Evolutionary conservation across 2,888 invertebrate genomes (phyloP).

Genomic region (Linnaemya vulpina): DNA sequence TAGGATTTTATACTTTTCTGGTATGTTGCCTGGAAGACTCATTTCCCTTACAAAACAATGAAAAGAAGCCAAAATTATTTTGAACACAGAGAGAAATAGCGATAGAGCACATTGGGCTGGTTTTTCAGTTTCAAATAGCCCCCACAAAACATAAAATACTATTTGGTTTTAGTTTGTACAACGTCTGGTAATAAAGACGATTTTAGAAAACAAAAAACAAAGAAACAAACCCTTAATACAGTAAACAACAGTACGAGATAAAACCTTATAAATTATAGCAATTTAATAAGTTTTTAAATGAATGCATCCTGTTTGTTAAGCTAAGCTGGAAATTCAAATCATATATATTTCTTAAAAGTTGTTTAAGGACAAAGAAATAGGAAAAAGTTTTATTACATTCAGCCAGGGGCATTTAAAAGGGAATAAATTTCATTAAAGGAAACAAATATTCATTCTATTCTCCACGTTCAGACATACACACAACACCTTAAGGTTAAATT

Average conservation of each 20-base stretch:
- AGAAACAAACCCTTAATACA: background rate
- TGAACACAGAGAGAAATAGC: background rate
- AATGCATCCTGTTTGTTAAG: constrained; percentile 76
- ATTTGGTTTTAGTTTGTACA: constrained; percentile 1
- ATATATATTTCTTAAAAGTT: constrained; percentile 51
- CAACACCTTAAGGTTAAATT: constrained; percentile 9
- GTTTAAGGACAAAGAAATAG: constrained; percentile 6
- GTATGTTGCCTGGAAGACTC: constrained; percentile 49
- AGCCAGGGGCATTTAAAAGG: constrained; percentile 27
- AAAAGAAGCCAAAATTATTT: background rate
- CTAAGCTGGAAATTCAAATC: constrained; percentile 62
- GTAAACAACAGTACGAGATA: constrained; percentile 74
- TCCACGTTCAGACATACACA: background rate
- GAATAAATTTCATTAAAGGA: constrained; percentile 22
- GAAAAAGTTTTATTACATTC: constrained; percentile 43
- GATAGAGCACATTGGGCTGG: background rate
- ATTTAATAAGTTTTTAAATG: constrained; percentile 81
- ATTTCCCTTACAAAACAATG: constrained; percentile 36
- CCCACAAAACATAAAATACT: constrained; percentile 33
- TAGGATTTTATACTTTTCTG: constrained; percentile 64
- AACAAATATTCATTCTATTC: constrained; percentile 40
- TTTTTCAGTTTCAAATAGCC: background rate
- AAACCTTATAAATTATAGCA: constrained; percentile 82
- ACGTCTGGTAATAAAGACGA: background rate
- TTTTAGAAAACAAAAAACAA: constrained; percentile 11